Percentiles rank a stretch among this genome's conserved stretches.
phyloP scores from a whole-genome alignment of 2,797 vertebrate species.

The Brachyalestes nurse region DNA sequence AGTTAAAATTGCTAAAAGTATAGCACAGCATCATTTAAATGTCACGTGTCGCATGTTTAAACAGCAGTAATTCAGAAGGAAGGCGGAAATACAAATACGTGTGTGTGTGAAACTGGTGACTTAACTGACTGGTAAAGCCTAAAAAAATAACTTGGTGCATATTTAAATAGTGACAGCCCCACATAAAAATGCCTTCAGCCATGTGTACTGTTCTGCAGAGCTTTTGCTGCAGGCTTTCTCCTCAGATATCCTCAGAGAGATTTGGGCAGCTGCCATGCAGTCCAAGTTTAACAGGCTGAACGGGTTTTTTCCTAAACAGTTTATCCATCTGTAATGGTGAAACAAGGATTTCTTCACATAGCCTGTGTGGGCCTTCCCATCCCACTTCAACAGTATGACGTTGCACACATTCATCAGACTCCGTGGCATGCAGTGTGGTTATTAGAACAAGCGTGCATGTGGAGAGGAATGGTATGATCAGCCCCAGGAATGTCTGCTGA shows the following conservation, averaged over 20 bases:
- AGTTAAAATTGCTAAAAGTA: not conserved
- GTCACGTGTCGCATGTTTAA: not conserved
- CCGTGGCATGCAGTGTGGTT: slow-evolving; percentile 38
- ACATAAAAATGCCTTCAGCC: not conserved
- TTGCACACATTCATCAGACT: slow-evolving; percentile 6
- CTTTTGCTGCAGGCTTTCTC: not conserved
- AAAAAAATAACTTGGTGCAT: not conserved
- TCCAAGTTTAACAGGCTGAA: slow-evolving; percentile 20
- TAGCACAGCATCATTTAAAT: not conserved
- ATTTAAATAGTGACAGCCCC: not conserved
- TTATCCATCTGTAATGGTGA: not conserved
- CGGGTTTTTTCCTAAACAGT: slow-evolving; percentile 14
- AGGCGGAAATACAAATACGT: not conserved
- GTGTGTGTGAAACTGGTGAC: not conserved
- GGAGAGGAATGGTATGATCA: not conserved
- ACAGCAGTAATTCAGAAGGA: not conserved
- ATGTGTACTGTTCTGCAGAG: not conserved
- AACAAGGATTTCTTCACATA: not conserved
- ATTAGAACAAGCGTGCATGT: slow-evolving; percentile 23
- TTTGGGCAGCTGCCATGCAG: not conserved
- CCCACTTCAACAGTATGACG: not conserved
- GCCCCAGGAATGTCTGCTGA: not conserved
- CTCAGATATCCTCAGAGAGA: not conserved
- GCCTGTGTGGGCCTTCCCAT: not conserved
- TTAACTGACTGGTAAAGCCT: not conserved